Base-by-base conservation (phyloP, 2,113 vertebrate genomes). In the Pituophis catenifer region DNA sequence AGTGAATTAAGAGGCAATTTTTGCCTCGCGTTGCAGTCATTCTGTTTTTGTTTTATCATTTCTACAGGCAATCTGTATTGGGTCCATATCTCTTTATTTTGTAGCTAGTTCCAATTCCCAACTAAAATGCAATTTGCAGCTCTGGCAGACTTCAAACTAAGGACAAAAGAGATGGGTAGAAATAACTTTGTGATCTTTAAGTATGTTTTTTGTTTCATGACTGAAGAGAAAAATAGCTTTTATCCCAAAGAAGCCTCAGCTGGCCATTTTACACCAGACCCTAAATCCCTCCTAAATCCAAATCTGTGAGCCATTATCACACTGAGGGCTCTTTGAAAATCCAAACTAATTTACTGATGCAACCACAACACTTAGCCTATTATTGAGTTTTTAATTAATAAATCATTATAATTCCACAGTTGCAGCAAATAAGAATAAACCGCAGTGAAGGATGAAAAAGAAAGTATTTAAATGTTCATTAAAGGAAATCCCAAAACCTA, bases 21-120 rank as follows among this genome's bases (percentile, higher is more conserved):
- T 93, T 94, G 94, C 94, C 96, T 97, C 91, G 94, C 94, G 95
- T 97, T 95, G 94, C 91, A 95, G 90, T 91, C 2, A 89, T 96
- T 97, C 95, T 95, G 87, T n/a, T 94, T 93, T 96, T 96, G 91
- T 96, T 97, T 96, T 94, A 96, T 95, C 91, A 96, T 93, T 94
- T 93, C 93, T 88, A 50, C 38, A 94, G 94, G 91, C 91, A 81
- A 85, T 94, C 96, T 95, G 81, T 96, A 94, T 23, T 94, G 88
- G 93, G 44, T 12, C 3, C n/a, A 38, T 70, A 92, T 94, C 94
- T 93, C 90, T 96, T 95, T 95, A 85, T 50, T 95, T 86, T 95
- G 33, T 93, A 94, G 90, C 75, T 85, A 94, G 75, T 48, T 95
- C 62, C 33, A 88, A 5, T 94, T 75, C 95, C 94, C 54, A 94